Percentiles rank a stretch among this genome's conserved stretches.
phyloP scores from a whole-genome alignment of 1,140 invertebrate species.

The Mycetomoellerius zeteki region DNA sequence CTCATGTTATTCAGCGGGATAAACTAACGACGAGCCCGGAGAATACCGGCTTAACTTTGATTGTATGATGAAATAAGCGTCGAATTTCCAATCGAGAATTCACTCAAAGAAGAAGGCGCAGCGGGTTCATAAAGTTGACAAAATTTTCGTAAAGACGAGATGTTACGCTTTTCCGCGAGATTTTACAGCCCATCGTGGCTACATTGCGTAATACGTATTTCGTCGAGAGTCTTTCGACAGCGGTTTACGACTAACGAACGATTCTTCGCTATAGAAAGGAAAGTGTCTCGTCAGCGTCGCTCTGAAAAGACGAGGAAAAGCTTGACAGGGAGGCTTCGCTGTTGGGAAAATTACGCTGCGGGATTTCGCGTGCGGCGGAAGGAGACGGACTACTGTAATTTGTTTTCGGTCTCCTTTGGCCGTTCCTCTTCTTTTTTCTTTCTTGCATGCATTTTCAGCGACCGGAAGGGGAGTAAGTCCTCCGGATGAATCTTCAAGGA shows the following conservation, averaged over 20 bases:
- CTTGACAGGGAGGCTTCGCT: slow-evolving; percentile 67
- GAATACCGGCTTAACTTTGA: slow-evolving; percentile 35
- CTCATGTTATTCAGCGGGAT: slow-evolving; percentile 32
- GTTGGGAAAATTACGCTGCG: slow-evolving; percentile 77
- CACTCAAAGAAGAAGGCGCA: not conserved
- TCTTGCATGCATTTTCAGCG: slow-evolving; percentile 47
- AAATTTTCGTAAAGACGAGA: slow-evolving; percentile 51
- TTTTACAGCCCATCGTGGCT: slow-evolving; percentile 28
- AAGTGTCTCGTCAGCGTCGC: slow-evolving; percentile 80
- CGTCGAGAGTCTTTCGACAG: slow-evolving; percentile 65
- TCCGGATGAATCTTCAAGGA: slow-evolving; percentile 55
- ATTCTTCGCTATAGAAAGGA: slow-evolving; percentile 81
- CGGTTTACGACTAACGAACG: slow-evolving; percentile 79
- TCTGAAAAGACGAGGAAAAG: slow-evolving; percentile 77
- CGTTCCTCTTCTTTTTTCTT: slow-evolving; percentile 47
- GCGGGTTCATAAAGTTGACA: not conserved
- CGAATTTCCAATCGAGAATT: slow-evolving; percentile 29
- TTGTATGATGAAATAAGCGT: slow-evolving; percentile 26
- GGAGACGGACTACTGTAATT: slow-evolving; percentile 75
- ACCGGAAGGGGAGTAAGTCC: not conserved
- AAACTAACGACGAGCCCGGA: not conserved
- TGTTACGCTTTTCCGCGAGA: slow-evolving; percentile 44
- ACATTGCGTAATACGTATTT: slow-evolving; percentile 68
- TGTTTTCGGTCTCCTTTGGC: slow-evolving; percentile 78
- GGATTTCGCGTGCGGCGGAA: slow-evolving; percentile 36